A percentile compares a stretch with the other conserved stretches of the same genome.
Conservation (phyloP, 2,888 invertebrate genomes). For the Heterodera filipjevi region DNA sequence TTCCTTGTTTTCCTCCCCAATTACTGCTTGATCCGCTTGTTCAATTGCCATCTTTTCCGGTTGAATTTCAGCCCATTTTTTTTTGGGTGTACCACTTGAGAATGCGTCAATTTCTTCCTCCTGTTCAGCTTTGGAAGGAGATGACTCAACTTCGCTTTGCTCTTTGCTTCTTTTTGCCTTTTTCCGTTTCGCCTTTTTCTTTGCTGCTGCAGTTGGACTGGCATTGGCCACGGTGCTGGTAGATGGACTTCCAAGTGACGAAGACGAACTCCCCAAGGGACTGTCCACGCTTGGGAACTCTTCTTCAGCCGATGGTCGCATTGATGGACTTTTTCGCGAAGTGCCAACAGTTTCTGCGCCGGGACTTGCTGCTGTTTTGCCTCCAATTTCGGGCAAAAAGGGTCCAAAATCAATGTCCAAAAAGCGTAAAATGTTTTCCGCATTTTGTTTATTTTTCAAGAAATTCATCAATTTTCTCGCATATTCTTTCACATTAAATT, state of each 20-base stretch:
- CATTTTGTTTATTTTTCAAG: neutral
- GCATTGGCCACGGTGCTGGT: too few species aligned
- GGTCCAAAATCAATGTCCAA: neutral
- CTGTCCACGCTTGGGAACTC: neutral
- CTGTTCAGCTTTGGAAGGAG: neutral
- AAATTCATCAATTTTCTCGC: neutral
- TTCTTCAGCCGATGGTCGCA: too few species aligned
- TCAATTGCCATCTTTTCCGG: neutral
- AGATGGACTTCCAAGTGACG: neutral
- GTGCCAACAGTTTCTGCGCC: too few species aligned
- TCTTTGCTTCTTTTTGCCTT: conserved; percentile 3
- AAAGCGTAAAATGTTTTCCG: neutral
- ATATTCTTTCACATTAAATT: neutral
- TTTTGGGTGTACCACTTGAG: neutral
- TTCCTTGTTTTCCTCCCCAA: neutral
- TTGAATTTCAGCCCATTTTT: neutral
- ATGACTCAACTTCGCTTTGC: neutral
- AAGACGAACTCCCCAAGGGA: neutral
- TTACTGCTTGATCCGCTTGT: neutral
- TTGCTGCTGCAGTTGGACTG: too few species aligned
- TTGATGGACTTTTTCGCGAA: neutral
- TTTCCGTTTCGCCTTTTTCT: neutral
- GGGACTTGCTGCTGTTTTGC: too few species aligned
- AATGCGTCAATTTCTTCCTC: neutral
- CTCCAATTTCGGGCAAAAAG: too few species aligned